Percentiles rank a stretch among this genome's conserved stretches.
These are phyloP conservation scores for Urophycis tenuis DNA, from an alignment of 2,797 vertebrate genomes.

Conservation along the genomic window DNA sequence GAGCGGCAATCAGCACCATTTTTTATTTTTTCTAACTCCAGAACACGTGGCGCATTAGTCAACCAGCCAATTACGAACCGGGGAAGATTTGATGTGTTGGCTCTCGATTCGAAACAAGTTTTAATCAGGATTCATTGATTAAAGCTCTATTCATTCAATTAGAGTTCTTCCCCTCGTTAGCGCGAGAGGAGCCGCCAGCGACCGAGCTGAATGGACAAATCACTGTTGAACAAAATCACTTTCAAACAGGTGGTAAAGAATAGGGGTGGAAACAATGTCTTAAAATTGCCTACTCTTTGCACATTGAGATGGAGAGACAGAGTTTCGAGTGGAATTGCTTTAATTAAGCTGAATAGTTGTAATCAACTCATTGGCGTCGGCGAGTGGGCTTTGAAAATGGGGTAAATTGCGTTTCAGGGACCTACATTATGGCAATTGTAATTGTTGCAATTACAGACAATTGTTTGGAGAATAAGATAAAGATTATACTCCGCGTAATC, in stretches of 20 bases:
- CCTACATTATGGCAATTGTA: conserved; percentile 5
- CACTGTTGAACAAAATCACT: conserved; percentile 31
- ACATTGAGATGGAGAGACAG: conserved; percentile 27
- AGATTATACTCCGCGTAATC: conserved; percentile 9
- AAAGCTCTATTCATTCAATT: conserved; percentile 58
- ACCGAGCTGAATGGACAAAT: conserved; percentile 23
- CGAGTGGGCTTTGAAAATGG: conserved; percentile 16
- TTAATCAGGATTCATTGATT: conserved; percentile 66
- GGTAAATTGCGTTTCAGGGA: conserved; percentile 14
- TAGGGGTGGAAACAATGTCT: conserved; percentile 28
- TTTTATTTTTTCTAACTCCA: conserved; percentile 18
- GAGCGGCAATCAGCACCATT: background rate
- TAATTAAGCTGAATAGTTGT: conserved; percentile 42
- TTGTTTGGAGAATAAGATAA: conserved; percentile 14
- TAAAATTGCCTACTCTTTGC: conserved; percentile 33
- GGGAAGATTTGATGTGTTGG: conserved; percentile 55
- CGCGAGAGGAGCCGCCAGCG: conserved; percentile 25
- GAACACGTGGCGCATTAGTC: conserved; percentile 34
- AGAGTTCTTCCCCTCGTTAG: conserved; percentile 44
- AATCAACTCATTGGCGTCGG: conserved; percentile 30
- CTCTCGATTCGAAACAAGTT: conserved; percentile 55
- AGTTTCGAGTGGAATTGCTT: conserved; percentile 37
- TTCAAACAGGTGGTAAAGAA: conserved; percentile 37
- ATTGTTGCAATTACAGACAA: conserved; percentile 57
- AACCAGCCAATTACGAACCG: conserved; percentile 53